A percentile compares a stretch with the other conserved stretches of the same genome.
Evolutionary conservation across 2,888 invertebrate species (phyloP).

Genomic region (Neria commutata): DNA sequence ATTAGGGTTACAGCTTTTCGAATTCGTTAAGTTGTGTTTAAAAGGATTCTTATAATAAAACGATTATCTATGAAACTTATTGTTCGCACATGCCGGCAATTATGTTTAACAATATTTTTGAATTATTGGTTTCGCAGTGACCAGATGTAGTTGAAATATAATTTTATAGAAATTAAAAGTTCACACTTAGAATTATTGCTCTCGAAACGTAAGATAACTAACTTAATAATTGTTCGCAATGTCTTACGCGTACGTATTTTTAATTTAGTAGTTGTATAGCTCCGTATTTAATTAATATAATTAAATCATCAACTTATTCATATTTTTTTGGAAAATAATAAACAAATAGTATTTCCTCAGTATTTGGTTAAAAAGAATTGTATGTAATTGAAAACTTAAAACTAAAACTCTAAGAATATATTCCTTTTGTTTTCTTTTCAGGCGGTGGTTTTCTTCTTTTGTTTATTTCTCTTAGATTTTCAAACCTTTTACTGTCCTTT

Average conservation of each 20-base stretch:
- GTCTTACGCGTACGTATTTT: neutral
- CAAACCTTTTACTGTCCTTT: neutral
- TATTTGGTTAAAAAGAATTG: neutral
- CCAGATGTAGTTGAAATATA: slow-evolving; percentile 52
- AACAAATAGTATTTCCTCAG: neutral
- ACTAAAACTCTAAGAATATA: neutral
- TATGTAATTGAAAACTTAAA: slow-evolving; percentile 6
- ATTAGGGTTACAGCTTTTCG: too few species aligned
- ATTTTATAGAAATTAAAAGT: too few species aligned
- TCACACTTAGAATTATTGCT: too few species aligned
- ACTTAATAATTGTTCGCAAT: neutral
- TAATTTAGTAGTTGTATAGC: neutral
- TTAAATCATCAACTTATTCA: neutral
- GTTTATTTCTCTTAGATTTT: slow-evolving; percentile 15
- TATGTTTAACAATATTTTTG: too few species aligned
- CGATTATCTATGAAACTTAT: too few species aligned
- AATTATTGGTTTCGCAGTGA: slow-evolving; percentile 57
- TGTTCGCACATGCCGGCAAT: too few species aligned
- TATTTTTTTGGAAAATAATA: neutral
- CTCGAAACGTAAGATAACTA: too few species aligned
- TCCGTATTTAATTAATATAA: neutral
- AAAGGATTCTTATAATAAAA: too few species aligned
- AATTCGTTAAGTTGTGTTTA: too few species aligned
- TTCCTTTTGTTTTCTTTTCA: slow-evolving; percentile 20
- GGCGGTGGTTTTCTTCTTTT: slow-evolving; percentile 17